Conservation (phyloP, 2,888 invertebrate species). For the Zhuqinia jingwanae region DNA sequence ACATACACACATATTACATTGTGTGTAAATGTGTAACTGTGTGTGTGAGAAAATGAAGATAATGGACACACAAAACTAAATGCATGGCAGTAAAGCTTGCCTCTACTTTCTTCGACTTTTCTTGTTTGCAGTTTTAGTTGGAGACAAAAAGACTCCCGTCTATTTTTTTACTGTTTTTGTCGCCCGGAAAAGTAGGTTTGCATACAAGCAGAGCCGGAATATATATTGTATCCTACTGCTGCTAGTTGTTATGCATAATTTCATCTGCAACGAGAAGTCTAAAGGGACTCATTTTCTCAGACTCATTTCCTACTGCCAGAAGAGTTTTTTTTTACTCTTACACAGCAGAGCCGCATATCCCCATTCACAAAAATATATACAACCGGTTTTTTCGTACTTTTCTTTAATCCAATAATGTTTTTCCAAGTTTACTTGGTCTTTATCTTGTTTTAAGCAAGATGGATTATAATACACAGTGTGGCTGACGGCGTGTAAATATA, state of each 20-base stretch:
- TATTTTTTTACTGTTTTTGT: conserved; percentile 20
- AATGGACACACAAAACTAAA: not conserved
- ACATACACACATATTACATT: not conserved
- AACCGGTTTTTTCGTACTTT: conserved; percentile 22
- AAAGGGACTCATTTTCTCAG: conserved; percentile 61
- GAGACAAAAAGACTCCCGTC: not conserved
- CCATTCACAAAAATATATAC: conserved; percentile 1
- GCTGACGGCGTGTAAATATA: not conserved
- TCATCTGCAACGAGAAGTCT: conserved; percentile 50
- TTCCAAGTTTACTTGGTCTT: not conserved
- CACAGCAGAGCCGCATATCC: not conserved
- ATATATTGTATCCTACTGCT: conserved; percentile 11
- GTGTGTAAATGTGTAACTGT: not conserved
- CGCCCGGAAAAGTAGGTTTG: not conserved
- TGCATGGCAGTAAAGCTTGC: conserved; percentile 5
- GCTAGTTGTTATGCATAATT: conserved; percentile 64
- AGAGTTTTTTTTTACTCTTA: not conserved
- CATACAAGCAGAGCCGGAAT: not conserved
- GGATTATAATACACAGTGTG: not conserved
- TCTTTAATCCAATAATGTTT: conserved; percentile 39
- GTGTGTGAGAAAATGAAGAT: not conserved
- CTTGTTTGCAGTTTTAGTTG: not conserved
- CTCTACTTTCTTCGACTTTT: not conserved
- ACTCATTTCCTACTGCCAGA: conserved; percentile 47
- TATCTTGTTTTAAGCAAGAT: conserved; percentile 11